Evolutionary conservation across 2,888 invertebrate genomes (phyloP).

Genomic region (Exephanes ischioxanthus): DNA sequence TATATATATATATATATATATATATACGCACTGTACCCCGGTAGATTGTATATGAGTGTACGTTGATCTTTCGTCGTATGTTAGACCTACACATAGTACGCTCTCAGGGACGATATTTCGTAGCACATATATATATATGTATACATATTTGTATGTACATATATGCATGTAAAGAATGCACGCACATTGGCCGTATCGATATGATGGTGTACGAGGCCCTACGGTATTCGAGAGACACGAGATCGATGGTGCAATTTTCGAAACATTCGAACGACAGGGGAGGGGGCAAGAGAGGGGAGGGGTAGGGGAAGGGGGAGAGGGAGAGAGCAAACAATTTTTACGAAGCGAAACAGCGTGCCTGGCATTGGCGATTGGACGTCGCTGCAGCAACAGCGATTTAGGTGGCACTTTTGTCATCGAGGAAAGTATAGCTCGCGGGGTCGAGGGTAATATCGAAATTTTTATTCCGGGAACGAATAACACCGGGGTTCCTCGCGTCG

Average conservation of each 20-base stretch:
- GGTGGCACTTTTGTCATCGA: slow-evolving; percentile 63
- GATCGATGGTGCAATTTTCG: slow-evolving; percentile 69
- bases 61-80: slow-evolving; percentile 62
- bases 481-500: slow-evolving; percentile 14
- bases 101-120: slow-evolving; percentile 17
- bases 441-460: slow-evolving; percentile 55
- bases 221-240: slow-evolving; percentile 43
- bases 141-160: not conserved
- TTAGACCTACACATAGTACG: slow-evolving; percentile 25
- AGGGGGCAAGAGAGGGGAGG: no score
- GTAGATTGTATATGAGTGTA: slow-evolving; percentile 58
- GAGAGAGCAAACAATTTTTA: slow-evolving; percentile 7
- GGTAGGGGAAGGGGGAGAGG: not conserved
- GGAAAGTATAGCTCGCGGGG: slow-evolving; percentile 49
- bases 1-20: slow-evolving; percentile 31
- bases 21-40: slow-evolving; percentile 6
- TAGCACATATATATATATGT: slow-evolving; percentile 16
- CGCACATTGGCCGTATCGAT: slow-evolving; percentile 28
- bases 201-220: slow-evolving; percentile 28
- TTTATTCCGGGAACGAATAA: slow-evolving; percentile 40
- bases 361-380: slow-evolving; percentile 16
- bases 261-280: slow-evolving; percentile 45
- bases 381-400: slow-evolving; percentile 54
- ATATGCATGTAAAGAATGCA: slow-evolving; percentile 20
- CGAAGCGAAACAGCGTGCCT: slow-evolving; percentile 21